phyloP scores from a whole-genome alignment of 2,797 vertebrate species.

The Leptatherina wallacei region DNA sequence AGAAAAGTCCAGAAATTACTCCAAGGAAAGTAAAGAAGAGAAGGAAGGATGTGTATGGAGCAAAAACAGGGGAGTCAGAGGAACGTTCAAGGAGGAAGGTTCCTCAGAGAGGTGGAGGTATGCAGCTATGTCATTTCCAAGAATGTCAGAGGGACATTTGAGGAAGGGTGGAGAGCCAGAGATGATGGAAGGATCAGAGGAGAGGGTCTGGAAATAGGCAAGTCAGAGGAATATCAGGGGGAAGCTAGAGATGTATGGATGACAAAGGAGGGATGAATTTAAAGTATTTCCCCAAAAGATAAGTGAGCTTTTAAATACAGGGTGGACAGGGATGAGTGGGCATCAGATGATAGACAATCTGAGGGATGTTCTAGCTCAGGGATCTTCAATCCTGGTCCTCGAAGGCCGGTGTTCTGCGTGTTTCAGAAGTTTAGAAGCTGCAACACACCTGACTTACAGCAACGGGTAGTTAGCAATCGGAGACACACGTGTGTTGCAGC shows the following conservation, averaged over 20 bases:
- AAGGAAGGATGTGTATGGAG: no score
- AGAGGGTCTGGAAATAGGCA: no score
- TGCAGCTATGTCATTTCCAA: background rate
- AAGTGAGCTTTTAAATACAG: no score
- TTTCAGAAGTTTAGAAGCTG: background rate
- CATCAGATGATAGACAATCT: background rate
- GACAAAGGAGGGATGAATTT: no score
- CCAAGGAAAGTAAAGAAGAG: background rate
- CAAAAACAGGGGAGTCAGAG: background rate
- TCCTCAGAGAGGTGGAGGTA: background rate
- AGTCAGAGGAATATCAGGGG: no score
- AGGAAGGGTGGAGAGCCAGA: background rate
- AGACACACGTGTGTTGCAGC: no score
- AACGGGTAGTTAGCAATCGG: no score
- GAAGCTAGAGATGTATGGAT: no score
- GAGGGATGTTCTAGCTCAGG: no score
- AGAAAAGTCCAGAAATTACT: background rate
- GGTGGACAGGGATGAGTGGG: background rate
- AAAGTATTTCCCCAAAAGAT: no score
- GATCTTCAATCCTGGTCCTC: no score
- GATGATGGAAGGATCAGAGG: background rate
- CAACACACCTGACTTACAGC: background rate
- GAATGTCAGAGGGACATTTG: background rate
- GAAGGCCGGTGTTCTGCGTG: background rate
- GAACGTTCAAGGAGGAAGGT: background rate